Evolutionary conservation across 2,797 vertebrate genomes (phyloP).

Genomic region (Parauchenoglanis punctatus): DNA sequence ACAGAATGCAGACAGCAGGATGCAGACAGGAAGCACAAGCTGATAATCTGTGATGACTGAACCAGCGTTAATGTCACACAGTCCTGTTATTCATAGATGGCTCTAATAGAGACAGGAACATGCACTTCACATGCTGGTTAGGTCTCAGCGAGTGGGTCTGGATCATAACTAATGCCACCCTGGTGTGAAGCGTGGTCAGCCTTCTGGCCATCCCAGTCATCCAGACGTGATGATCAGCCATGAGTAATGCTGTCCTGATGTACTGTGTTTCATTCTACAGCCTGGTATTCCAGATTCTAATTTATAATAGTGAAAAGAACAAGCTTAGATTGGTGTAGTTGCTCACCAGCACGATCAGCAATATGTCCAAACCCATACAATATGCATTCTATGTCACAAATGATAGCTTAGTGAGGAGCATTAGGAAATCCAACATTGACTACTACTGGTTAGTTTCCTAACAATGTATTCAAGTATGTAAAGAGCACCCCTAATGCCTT

Average conservation of each 20-base stretch:
- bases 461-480: neutral
- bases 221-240: neutral
- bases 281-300: neutral
- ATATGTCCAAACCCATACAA: neutral
- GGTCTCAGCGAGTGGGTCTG: neutral
- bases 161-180: conserved; percentile 29
- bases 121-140: conserved; percentile 27
- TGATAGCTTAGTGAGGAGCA: neutral
- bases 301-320: conserved; percentile 1
- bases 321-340: no score
- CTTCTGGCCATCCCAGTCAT: neutral
- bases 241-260: neutral
- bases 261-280: neutral
- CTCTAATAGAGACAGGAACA: conserved; percentile 43
- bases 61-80: conserved; percentile 44
- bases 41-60: conserved; percentile 48
- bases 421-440: neutral
- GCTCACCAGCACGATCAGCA: neutral
- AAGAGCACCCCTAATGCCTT: neutral
- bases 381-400: neutral
- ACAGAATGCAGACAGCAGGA: conserved; percentile 42
- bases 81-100: conserved; percentile 37
- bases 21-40: conserved; percentile 41
- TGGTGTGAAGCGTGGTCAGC: conserved; percentile 10
- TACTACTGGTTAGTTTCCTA: neutral